A percentile compares a stretch with the other conserved stretches of the same genome.
Conservation (phyloP, 1,140 invertebrate genomes). For the Orius insidiosus region DNA sequence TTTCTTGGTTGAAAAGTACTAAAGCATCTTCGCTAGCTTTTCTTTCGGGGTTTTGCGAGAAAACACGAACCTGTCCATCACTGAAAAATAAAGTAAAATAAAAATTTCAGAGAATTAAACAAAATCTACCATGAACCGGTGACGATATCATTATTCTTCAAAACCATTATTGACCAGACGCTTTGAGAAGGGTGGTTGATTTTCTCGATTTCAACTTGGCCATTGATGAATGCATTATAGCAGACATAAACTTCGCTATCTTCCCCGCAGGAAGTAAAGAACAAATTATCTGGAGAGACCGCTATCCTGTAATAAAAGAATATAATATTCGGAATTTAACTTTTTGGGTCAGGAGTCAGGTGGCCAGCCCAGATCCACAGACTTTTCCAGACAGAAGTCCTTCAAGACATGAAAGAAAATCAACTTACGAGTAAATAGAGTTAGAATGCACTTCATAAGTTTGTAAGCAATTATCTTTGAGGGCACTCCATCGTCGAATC, state of each 20-base stretch:
- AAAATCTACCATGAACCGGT: constrained; percentile 65
- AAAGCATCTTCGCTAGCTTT: constrained; percentile 42
- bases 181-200: constrained; percentile 68
- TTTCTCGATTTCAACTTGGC: constrained; percentile 39
- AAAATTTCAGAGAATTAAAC: constrained; percentile 25
- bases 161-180: constrained; percentile 68
- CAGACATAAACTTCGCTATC: constrained; percentile 77
- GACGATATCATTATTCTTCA: constrained; percentile 79
- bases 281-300: constrained; percentile 7
- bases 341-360: too few species aligned
- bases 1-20: constrained; percentile 14
- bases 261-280: constrained; percentile 61
- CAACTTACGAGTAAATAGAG: constrained; percentile 59
- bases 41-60: constrained; percentile 48
- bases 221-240: constrained; percentile 28
- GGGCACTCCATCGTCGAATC: constrained; percentile 59
- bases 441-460: constrained; percentile 66
- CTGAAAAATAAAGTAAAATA: constrained; percentile 33
- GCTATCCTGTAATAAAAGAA: constrained; percentile 14
- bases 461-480: constrained; percentile 55
- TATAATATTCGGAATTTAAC: too few species aligned
- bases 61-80: constrained; percentile 73
- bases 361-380: too few species aligned
- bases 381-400: too few species aligned
- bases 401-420: too few species aligned